Evolutionary conservation across 2,888 invertebrate species (phyloP), one percentile per base, ranked within the genome.

Genomic region (Orthonevra nobilis): DNA sequence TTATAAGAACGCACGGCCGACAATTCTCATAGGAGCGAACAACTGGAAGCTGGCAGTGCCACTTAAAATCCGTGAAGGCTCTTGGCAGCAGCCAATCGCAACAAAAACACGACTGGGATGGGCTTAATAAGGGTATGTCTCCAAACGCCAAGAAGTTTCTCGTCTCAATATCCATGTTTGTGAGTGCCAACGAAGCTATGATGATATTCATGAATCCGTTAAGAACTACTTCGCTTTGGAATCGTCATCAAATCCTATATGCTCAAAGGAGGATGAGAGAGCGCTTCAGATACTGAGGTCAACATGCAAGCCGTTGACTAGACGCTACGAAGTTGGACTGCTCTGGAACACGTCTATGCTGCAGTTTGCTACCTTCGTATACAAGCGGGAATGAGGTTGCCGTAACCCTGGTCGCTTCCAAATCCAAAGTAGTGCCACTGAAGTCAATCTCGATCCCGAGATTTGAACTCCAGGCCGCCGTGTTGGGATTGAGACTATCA

Each of bases 361-460:
- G 68, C 82, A 6, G 81, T 82, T 7, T 69, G 66, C 0, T 84
- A 83, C 48, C 79, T 82, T 46, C 79, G 83, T 9, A 14, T 81
- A 1, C 19, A 42, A 42, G 42, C 20, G 42, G 42, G 20, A 3
- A 6, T 2, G 20, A 42, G n/a, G 20, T 42, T n/a, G 9, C 42
- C 10, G 20, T 42, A n/a, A 42, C 20, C 5, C 20, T 42, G 20
- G 20, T 42, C 10, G 42, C 20, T 5, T 42, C 42, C 12, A 42
- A 42, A 20, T 38, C 38, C 9, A 38, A 38, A 6, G 42, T 42
- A 20, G 19, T n/a, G 10, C 42, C 20, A 2, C 44, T 26, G 23
- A 44, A 12, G 23, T 7, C 23, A 9, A 7, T 23, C 23, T 23
- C 23, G 5, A 23, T 23, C 5, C 26, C 44, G 12, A 44, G 10